Base-by-base conservation (phyloP, 1,140 invertebrate species). In the Wasmannia auropunctata region DNA sequence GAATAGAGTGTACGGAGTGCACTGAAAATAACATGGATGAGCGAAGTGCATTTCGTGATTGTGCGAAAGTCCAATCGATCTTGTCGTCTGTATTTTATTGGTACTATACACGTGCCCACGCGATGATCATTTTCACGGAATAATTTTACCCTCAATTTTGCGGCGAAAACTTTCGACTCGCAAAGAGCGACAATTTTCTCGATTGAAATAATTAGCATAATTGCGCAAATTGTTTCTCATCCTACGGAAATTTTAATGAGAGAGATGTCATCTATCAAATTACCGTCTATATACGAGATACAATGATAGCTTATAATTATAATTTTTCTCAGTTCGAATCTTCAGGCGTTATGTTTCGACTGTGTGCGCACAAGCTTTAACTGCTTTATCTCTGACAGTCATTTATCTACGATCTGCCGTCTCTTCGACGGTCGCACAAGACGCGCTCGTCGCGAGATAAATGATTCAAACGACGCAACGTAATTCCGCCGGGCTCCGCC, bases 401-500 rank as follows among this genome's bases (percentile, higher is more conserved):
- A 56, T 81, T 81, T 58, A 81, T 81, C 77, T 81, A n/a, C 77
- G 77, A 43, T 43, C 65, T 34, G 34, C 70, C 65, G 49, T 81
- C 56, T 58, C 63, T 28, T 70, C 77, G 77, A 81, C n/a, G 77
- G 63, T 81, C 63, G 43, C 43, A 25, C 37, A 25, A 79, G 60
- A 65, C 75, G 74, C 58, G 58, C 6, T 76, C 34, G 60, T 37
- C 76, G n/a, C 34, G 63, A 81, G 63, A 81, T 81, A 70, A 81
- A 81, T 81, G 77, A 81, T 81, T 81, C 63, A 56, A 81, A 81
- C 65, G 77, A 69, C 63, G 63, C 34, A 49, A 81, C 65, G 63
- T 79, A 79, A 79, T 79, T 79, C 60, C 60, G 60, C 43, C 40
- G 31, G 60, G 60, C 76, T 79, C 76, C 76, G 43, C 43, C n/a